These are phyloP conservation scores for Scatophagus argus DNA, from an alignment of 2,113 vertebrate genomes.

Conservation along the genomic window DNA sequence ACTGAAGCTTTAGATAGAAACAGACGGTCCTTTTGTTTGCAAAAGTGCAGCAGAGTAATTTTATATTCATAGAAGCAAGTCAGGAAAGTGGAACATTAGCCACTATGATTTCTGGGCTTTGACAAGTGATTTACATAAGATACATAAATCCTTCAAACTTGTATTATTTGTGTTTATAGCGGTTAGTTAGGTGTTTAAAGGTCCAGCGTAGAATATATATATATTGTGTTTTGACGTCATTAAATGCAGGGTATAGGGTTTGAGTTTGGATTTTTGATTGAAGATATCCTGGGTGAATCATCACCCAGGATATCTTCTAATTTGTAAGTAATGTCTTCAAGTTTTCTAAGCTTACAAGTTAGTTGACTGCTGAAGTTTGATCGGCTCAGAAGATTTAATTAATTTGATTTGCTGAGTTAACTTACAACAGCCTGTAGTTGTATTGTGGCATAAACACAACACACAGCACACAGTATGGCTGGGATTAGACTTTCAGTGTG, in stretches of 20 bases:
- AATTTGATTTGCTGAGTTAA: neutral
- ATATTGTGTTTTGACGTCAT: neutral
- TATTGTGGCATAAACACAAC: neutral
- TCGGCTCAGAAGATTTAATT: slow-evolving; percentile 2
- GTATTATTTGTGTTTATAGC: neutral
- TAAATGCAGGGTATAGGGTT: neutral
- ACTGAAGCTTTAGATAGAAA: neutral
- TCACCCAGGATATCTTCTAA: no score
- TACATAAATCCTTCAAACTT: neutral
- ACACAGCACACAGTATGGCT: no score
- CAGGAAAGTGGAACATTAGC: neutral
- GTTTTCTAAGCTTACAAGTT: neutral
- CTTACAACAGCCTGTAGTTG: neutral
- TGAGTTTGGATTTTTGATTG: no score
- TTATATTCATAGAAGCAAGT: neutral
- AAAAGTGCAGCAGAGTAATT: neutral
- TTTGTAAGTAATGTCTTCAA: no score
- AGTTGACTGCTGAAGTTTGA: neutral
- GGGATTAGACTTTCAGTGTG: neutral
- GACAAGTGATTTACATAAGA: neutral
- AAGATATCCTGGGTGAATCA: no score
- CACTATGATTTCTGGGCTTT: neutral
- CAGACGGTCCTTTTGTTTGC: neutral
- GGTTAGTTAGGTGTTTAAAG: neutral
- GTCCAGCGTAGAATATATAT: neutral